phyloP scores from a whole-genome alignment of 2,888 invertebrate species.

The Isotomurus palustris region DNA sequence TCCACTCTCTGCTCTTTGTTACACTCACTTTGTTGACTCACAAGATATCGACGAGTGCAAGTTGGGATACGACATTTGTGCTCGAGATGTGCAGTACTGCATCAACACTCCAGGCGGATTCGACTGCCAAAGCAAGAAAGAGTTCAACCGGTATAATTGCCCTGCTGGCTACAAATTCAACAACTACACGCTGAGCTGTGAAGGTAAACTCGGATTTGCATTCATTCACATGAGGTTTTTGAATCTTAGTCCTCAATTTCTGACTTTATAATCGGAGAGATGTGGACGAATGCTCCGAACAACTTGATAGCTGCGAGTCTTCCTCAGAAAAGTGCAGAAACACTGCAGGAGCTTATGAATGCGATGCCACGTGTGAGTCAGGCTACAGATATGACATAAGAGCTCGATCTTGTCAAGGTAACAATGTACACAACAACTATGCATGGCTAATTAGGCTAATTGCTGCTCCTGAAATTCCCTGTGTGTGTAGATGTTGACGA shows the following conservation, averaged over 20 bases:
- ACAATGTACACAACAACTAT: background rate
- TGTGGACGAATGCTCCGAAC: conserved; percentile 64
- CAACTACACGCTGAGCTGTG: conserved; percentile 46
- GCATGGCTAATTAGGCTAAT: background rate
- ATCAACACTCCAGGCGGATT: conserved; percentile 60
- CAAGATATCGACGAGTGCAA: conserved; percentile 71
- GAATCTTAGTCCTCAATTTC: background rate
- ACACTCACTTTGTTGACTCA: background rate
- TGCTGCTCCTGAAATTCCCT: conserved; percentile 2
- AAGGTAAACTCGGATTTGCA: conserved; percentile 47
- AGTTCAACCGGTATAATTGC: conserved; percentile 47
- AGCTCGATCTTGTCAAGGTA: conserved; percentile 41
- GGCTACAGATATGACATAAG: conserved; percentile 43
- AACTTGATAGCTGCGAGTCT: conserved; percentile 51
- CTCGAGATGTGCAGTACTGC: conserved; percentile 63
- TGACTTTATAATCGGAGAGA: too few species aligned
- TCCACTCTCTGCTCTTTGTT: background rate
- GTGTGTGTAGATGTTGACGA: conserved; percentile 51
- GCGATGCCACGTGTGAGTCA: conserved; percentile 47
- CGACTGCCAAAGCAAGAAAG: conserved; percentile 49
- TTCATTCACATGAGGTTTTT: too few species aligned
- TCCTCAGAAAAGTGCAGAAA: conserved; percentile 51
- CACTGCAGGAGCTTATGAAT: conserved; percentile 53
- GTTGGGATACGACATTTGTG: conserved; percentile 62
- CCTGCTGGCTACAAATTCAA: conserved; percentile 49